phyloP scores from a whole-genome alignment of 2,113 vertebrate species.

The Corythoichthys haematopterus region DNA sequence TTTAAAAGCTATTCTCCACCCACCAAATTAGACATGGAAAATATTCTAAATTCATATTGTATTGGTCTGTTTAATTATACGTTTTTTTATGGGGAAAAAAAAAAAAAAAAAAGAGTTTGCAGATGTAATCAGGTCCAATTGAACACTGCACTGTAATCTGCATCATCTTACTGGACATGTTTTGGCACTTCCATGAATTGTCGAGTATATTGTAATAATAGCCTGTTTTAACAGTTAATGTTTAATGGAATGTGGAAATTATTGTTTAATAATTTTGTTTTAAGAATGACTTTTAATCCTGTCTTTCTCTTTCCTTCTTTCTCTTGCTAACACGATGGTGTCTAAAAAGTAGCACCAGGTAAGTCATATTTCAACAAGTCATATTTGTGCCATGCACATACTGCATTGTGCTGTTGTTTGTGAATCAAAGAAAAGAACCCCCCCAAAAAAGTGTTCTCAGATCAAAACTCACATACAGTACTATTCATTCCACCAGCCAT shows the following conservation, averaged over 20 bases:
- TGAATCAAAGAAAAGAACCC: background rate
- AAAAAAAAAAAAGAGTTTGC: background rate
- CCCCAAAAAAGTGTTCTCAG: background rate
- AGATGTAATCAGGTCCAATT: background rate
- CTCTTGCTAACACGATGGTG: conserved; percentile 5
- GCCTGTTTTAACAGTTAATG: background rate
- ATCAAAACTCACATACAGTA: too few relatives aligned
- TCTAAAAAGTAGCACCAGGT: conserved; percentile 41
- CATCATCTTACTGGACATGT: background rate
- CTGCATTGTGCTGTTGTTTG: background rate
- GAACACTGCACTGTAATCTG: background rate
- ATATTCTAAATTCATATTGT: background rate
- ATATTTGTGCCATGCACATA: background rate
- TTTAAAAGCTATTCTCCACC: background rate
- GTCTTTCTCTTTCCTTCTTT: conserved; percentile 18
- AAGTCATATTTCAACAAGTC: conserved; percentile 27
- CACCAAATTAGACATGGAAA: background rate
- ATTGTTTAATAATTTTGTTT: background rate
- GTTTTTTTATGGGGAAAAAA: too few relatives aligned
- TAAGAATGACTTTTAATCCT: conserved; percentile 15
- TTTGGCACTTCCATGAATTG: background rate
- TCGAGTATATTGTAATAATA: background rate
- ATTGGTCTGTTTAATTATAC: background rate
- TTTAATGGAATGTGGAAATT: background rate
- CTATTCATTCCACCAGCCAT: too few relatives aligned